Evolutionary conservation across 2,888 invertebrate species (phyloP), one percentile per base, ranked within the genome.

Genomic region (Gymnocheta viridis): DNA sequence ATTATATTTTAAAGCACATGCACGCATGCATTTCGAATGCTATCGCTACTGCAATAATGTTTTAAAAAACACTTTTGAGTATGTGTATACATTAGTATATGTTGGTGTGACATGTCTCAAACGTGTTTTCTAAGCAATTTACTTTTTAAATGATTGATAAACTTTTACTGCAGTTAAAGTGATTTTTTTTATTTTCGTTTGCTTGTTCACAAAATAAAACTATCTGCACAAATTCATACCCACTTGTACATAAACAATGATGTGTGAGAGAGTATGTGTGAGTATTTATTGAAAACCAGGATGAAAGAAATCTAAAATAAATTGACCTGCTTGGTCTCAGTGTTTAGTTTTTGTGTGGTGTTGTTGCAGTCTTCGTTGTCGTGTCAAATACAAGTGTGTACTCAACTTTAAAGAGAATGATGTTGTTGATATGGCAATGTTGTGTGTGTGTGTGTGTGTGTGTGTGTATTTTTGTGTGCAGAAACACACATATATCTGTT

Each of bases 141-240:
- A 89, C 87, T 89, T 86, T 86, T 89, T 90, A 90, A 90, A 90
- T 90, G 89, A 90, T 90, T 89, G 90, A 90, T 90, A 89, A 89
- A 89, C 87, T 89, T 90, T 88, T 85, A 69, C 76, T 82, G 82
- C 80, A 82, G 82, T 79, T 72, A 77, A 72, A 82, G 51, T 41
- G 67, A 62, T 24, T 69, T 73, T 62, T 67, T 81, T 54, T 44
- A 14, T 24, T 51, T 27, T 38, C 5, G 44, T 24, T 24, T 22
- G 47, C 27, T 56, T 64, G 14, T 56, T 35, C 17, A 44, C 41
- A 62, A 56, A 44, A 35, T n/a, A 56, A 35, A 47, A 41, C 44
- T 67, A 54, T 67, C 41, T 69, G 51, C 32, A 69, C 51, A 81
- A 73, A 74, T 69, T 74, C 67, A 60, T 54, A 62, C 41, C 24